These are phyloP conservation scores for Ptychobarbus kaznakovi DNA, from an alignment of 2,797 vertebrate genomes.

Conservation along the genomic window DNA sequence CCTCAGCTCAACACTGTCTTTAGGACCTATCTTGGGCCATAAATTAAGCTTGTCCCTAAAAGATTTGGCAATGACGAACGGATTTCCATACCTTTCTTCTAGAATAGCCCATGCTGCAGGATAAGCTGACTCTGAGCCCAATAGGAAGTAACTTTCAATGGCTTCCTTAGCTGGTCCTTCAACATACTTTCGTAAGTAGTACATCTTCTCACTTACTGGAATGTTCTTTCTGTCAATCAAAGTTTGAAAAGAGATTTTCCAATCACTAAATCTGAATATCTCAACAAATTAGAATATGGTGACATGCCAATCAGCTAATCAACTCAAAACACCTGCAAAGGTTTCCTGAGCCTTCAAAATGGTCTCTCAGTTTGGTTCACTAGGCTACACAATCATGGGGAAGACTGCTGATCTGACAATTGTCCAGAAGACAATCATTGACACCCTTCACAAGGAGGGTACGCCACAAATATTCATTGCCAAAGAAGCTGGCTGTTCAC, in stretches of 20 bases:
- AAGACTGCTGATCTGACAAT: too few relatives aligned
- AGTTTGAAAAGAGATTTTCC: background rate
- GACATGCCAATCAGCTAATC: too few relatives aligned
- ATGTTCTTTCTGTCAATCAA: background rate
- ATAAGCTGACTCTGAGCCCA: background rate
- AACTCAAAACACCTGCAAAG: too few relatives aligned
- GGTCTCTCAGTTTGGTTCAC: too few relatives aligned
- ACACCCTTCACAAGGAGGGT: too few relatives aligned
- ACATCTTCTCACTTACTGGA: background rate
- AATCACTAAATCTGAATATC: background rate
- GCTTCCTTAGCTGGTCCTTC: background rate
- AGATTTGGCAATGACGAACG: background rate
- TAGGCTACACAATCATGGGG: too few relatives aligned
- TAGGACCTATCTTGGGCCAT: background rate
- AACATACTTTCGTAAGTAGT: background rate
- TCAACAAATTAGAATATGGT: too few relatives aligned
- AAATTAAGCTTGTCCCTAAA: background rate
- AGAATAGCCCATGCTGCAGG: background rate
- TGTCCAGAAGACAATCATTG: too few relatives aligned
- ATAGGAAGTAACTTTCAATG: background rate
- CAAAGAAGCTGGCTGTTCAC: too few relatives aligned
- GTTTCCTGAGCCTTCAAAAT: too few relatives aligned
- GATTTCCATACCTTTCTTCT: constrained; percentile 7
- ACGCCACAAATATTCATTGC: too few relatives aligned
- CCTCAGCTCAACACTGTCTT: background rate